Base-by-base conservation (phyloP, 1,140 invertebrate genomes). In the Oscheius sp. region DNA sequence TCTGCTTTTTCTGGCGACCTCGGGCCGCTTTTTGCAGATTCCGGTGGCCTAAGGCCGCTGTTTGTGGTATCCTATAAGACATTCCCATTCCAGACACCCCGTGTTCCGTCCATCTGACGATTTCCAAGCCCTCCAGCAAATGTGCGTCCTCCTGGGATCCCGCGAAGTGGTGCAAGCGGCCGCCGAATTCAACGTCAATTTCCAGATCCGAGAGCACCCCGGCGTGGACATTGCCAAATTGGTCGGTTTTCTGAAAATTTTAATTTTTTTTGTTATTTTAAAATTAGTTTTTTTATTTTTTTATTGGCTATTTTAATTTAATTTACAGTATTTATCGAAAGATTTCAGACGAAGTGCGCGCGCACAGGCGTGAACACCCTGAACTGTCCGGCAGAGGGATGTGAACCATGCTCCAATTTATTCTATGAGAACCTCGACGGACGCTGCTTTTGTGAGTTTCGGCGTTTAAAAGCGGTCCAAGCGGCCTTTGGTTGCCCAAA, bases 401-500 rank as follows among this genome's bases (percentile, higher is more conserved):
- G 49, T 26, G 23, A 4, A 20, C 15, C 49, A 7, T 55, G 49
- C 49, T 4, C 4, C 7, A 55, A 55, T 15, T 26, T 13, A 4
- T 13, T 55, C 23, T 55, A 20, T 23, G 49, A 4, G 49, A 55
- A 55, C 23, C 15, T 26, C 7, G 28, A 55, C 7, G 49, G 49
- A 23, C 7, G 49, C 15, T 55, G 49, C 49, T 55, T 55, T 55
- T 55, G 49, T 55, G 28, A 55, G 49, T 55, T 55, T 55, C 28
- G 7, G 7, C 4, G 7, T 55, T 55, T 42, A n/a, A n/a, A n/a
- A n/a, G n/a, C n/a, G n/a, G n/a, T n/a, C n/a, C n/a, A n/a, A n/a
- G n/a, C n/a, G n/a, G n/a, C n/a, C n/a, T n/a, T n/a, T n/a, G n/a
- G n/a, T n/a, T n/a, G n/a, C n/a, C n/a, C n/a, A n/a, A n/a, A n/a